Evolutionary conservation across 2,888 invertebrate species (phyloP), one percentile per base, ranked within the genome.

Genomic region (Zonitis immaculata): DNA sequence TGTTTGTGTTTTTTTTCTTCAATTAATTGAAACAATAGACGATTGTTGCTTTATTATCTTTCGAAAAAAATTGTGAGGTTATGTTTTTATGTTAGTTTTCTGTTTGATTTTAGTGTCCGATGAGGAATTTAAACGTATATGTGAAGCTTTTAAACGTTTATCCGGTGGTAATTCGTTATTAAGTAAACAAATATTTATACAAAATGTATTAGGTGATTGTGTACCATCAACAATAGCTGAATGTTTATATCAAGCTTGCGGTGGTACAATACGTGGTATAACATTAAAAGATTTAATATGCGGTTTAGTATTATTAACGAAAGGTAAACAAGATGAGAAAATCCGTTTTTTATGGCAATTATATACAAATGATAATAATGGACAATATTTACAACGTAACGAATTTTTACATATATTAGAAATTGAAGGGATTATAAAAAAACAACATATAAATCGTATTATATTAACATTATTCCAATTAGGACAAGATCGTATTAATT

Each of bases 91-190:
- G 25, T 25, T 25, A 3, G 3, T 25, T 25, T 25, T 25, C 6
- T 25, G 3, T 25, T 25, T 25, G 25, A 59, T 75, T 77, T 49
- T 79, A 94, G 94, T 94, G 74, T 85, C 87, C 64, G 92, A 92
- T 72, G 82, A 82, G 62, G 94, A 94, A 77, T 79, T 87, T 66
- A 87, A 88, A 73, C 82, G 93, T 64, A 83, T 94, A 54, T 87
- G 88, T 70, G 92, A 93, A 76, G 91, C 93, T 44, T 94, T 92
- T 75, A 91, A 91, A 73, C 82, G 90, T 71, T 84, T 89, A 64
- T 87, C 91, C 50, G 88, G 88, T 69, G 85, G 84, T 20, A 81
- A 82, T 52, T 79, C 81, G 64, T 79, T 83, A 64, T 79, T 91
- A 71, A 86, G 86, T 67, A 84, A 88, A 67, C 83, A 84, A 68